Evolutionary conservation across 2,888 invertebrate genomes (phyloP), one percentile per base, ranked within the genome.

Genomic region (Sesia bembeciformis): DNA sequence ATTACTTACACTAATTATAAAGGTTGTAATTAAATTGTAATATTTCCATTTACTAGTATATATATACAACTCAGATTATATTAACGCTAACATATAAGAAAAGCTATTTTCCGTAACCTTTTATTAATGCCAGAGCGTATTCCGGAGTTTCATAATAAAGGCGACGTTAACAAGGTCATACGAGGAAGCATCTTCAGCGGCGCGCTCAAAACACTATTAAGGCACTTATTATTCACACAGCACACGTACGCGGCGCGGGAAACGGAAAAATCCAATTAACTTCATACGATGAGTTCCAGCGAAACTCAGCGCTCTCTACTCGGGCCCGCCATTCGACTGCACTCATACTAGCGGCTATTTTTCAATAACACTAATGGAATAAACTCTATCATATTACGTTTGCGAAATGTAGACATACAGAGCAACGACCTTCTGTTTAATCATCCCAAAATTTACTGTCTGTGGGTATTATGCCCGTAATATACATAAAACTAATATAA

Each of bases 241-340:
- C 72, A 73, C 81, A 79, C 84, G 81, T 80, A 69, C 75, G 67
- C 70, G 65, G 65, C 78, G 77, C 69, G 78, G 78, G 78, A 83
- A 82, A 85, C 81, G 84, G 84, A 84, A 85, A 84, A 86, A 86
- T 85, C 84, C 84, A 86, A 86, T 86, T 85, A 85, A 84, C 78
- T 84, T 72, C 81, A 80, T 80, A 77, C 78, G 81, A 78, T 77
- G 77, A 77, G 81, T 74, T 72, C 74, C 73, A 70, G 63, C 70
- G 66, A 64, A 75, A 78, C 72, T 69, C 69, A 69, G 67, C 72
- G 66, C 67, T 50, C 39, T 40, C 40, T 52, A 64, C 64, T 63
- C 23, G 23, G 53, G 63, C 57, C 54, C 56, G 57, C 60, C 62
- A 61, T 68, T 68, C 64, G 66, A 65, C 63, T 65, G 69, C 75